Base-by-base conservation (phyloP, 2,113 vertebrate species). In the Axis porcinus region DNA sequence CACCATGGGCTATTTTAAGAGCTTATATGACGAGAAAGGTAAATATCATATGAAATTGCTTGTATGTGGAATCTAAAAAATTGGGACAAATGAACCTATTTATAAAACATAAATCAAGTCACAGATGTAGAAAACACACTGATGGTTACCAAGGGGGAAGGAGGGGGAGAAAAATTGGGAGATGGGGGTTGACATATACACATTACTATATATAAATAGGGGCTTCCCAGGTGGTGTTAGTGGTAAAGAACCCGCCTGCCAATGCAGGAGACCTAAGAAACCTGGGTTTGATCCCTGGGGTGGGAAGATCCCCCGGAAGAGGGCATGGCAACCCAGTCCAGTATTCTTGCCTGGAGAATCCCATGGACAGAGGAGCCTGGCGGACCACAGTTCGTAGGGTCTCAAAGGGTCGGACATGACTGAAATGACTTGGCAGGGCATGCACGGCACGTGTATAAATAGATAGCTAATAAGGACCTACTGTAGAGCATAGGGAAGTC, bases 251-350 rank as follows among this genome's bases (percentile, higher is more conserved):
- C 3, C 67, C 25, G 36, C 67, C 67, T 74, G 10, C 21, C 19
- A 0, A 0, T 25, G 67, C 19, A 25, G 36, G 67, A 74, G 67
- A 74, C 10, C 5, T 13, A 6, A 12, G 19, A 23, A 1, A 40
- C 10, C 10, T 7, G 67, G 67, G 36, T 74, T 74, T 23, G 36
- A 74, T 74, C 67, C 10, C 67, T 25, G 36, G 67, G 9, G 6
- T 0, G 5, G 21, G 36, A 74, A 40, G 67, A 74, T 19, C 21
- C 67, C 36, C 67, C 25, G 36, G 2, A 74, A 36, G 36, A 74
- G 67, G 36, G 3, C 19, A 25, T 7, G 36, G 67, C 67, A 74
- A 21, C 67, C 67, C 15, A 74, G 36, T 23, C 67, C 11, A 40
- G 67, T 12, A 25, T 74, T 40, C 36, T 74, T 74, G 67, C 67